These are phyloP conservation scores for Eudasyphora cyanicolor DNA, from an alignment of 2,888 invertebrate genomes.

Conservation along the genomic window DNA sequence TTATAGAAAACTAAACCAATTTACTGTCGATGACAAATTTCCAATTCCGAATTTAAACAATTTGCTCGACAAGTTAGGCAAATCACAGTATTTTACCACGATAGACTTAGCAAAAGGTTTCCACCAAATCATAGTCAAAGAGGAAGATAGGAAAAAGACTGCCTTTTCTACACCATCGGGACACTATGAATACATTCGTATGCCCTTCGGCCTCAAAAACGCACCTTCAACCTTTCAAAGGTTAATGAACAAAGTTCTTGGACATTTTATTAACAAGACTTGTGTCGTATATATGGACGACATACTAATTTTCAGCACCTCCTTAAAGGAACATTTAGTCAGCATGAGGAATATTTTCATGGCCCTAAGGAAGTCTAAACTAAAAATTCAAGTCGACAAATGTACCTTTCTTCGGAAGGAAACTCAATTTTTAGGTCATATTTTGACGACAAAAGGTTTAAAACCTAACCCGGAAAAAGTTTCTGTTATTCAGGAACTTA, in stretches of 20 bases:
- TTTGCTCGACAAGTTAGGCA: too few species aligned
- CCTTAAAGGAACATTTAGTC: background rate
- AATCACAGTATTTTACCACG: background rate
- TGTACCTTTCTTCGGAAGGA: conserved; percentile 21
- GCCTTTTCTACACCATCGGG: conserved; percentile 36
- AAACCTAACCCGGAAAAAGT: too few species aligned
- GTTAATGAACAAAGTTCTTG: background rate
- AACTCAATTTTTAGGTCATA: conserved; percentile 10
- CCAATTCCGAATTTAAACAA: too few species aligned
- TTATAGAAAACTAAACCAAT: too few species aligned
- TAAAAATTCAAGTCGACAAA: conserved; percentile 24
- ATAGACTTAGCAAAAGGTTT: conserved; percentile 2
- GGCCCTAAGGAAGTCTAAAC: background rate
- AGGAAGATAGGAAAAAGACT: conserved; percentile 31
- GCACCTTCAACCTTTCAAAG: conserved; percentile 33
- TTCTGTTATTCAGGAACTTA: too few species aligned
- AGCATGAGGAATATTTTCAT: background rate
- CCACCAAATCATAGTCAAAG: conserved; percentile 25
- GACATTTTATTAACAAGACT: conserved; percentile 16
- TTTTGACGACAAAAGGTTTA: background rate
- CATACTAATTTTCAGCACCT: conserved; percentile 21
- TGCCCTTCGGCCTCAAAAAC: conserved; percentile 33
- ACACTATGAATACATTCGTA: conserved; percentile 25
- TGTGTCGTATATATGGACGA: conserved; percentile 15
- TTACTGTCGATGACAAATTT: too few species aligned